Conservation (phyloP, 2,113 vertebrate genomes). For the Myrmophylax atrothorax region DNA sequence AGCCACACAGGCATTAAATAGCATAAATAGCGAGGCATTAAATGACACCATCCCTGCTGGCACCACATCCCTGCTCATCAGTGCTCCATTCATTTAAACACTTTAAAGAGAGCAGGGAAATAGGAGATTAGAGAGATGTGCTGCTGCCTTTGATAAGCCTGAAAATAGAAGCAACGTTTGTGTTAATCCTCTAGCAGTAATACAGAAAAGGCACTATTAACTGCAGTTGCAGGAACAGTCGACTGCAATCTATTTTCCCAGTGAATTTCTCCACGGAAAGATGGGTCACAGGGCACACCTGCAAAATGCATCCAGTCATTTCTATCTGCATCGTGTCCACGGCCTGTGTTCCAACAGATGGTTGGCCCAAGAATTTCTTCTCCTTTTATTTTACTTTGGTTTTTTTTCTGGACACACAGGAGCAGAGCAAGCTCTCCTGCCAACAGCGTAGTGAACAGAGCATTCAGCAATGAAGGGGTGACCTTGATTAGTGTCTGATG, state of each 20-base stretch:
- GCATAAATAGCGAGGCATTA: slow-evolving; percentile 44
- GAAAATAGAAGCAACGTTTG: slow-evolving; percentile 37
- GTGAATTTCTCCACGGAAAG: slow-evolving; percentile 31
- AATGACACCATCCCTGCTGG: slow-evolving; percentile 54
- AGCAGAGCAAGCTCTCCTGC: slow-evolving; percentile 49
- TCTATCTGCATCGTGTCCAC: background rate
- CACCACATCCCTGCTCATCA: slow-evolving; percentile 56
- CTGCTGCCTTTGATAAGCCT: slow-evolving; percentile 61
- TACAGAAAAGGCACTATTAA: slow-evolving; percentile 2
- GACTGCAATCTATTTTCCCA: slow-evolving; percentile 16
- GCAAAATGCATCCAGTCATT: slow-evolving; percentile 16
- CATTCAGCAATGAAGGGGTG: slow-evolving; percentile 31
- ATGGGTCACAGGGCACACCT: slow-evolving; percentile 54
- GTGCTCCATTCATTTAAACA: slow-evolving; percentile 41
- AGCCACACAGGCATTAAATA: slow-evolving; percentile 50
- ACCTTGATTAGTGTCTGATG: slow-evolving; percentile 50
- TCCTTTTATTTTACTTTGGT: slow-evolving; percentile 1
- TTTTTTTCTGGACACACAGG: background rate
- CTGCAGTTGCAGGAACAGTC: slow-evolving; percentile 24
- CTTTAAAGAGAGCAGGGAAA: slow-evolving; percentile 52
- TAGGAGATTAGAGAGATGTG: slow-evolving; percentile 58
- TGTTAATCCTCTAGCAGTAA: slow-evolving; percentile 50
- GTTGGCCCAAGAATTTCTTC: slow-evolving; percentile 41
- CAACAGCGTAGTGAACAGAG: background rate
- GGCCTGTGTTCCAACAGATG: slow-evolving; percentile 51